Evolutionary conservation across 2,888 invertebrate genomes (phyloP).

Genomic region (Mamestra brassicae): DNA sequence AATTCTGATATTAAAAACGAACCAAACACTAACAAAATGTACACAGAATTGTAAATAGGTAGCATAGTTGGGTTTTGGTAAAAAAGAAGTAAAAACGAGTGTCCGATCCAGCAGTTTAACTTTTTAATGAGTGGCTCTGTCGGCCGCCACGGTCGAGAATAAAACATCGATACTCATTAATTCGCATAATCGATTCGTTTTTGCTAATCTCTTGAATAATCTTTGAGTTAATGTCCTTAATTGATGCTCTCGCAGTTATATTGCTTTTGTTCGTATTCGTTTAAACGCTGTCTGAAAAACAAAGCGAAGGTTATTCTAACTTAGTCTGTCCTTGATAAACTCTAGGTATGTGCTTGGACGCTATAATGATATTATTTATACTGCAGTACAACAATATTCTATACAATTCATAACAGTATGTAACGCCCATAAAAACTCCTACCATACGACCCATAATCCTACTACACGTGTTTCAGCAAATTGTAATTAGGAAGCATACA

Average conservation of each 20-base stretch:
- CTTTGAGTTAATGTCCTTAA: slow-evolving; percentile 43
- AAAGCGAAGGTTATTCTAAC: neutral
- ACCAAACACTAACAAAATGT: slow-evolving; percentile 51
- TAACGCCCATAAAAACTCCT: slow-evolving; percentile 34
- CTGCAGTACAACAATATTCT: slow-evolving; percentile 20
- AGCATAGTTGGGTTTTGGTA: slow-evolving; percentile 63
- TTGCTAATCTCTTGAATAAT: slow-evolving; percentile 62
- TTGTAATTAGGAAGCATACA: slow-evolving; percentile 61
- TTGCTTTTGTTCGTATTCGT: slow-evolving; percentile 37
- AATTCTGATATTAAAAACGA: slow-evolving; percentile 39
- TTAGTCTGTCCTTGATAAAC: neutral
- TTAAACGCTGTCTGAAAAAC: slow-evolving; percentile 1
- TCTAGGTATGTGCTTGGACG: neutral
- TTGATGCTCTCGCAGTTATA: slow-evolving; percentile 28
- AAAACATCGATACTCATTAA: slow-evolving; percentile 69
- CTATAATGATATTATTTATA: slow-evolving; percentile 1
- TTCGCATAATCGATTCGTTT: slow-evolving; percentile 63
- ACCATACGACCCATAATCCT: slow-evolving; percentile 52
- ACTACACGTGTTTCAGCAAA: slow-evolving; percentile 49
- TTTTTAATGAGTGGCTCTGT: slow-evolving; percentile 84
- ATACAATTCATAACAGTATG: slow-evolving; percentile 35
- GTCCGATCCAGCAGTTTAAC: slow-evolving; percentile 82
- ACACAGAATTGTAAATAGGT: slow-evolving; percentile 60
- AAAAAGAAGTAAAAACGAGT: slow-evolving; percentile 80
- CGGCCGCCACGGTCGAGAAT: slow-evolving; percentile 50